Percentiles rank a stretch among this genome's conserved stretches.
Conservation (phyloP, 2,888 invertebrate genomes). For the Chrysolina americana region DNA sequence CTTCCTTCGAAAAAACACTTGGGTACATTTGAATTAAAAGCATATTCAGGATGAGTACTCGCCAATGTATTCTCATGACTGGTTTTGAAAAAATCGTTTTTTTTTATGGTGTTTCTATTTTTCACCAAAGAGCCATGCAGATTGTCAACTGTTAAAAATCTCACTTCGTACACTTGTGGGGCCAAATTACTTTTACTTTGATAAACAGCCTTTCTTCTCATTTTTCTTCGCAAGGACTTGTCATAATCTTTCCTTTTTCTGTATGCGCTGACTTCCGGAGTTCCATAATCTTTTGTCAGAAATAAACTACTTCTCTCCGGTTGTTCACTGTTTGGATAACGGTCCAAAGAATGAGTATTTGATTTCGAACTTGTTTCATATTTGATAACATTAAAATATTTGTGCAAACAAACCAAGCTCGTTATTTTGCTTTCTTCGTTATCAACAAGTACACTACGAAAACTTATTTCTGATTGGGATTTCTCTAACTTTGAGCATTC, state of each 20-base stretch:
- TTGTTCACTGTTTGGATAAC: slow-evolving; percentile 36
- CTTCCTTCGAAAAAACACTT: slow-evolving; percentile 3
- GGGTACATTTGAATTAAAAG: background rate
- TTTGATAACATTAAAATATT: slow-evolving; percentile 40
- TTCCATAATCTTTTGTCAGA: slow-evolving; percentile 55
- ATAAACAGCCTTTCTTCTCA: slow-evolving; percentile 47
- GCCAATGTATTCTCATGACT: background rate
- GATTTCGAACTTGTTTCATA: slow-evolving; percentile 41
- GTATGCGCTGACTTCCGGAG: slow-evolving; percentile 50
- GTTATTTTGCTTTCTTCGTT: slow-evolving; percentile 34
- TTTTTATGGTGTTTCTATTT: background rate
- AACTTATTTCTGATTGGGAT: slow-evolving; percentile 49
- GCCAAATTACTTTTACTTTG: slow-evolving; percentile 37
- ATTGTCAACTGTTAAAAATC: slow-evolving; percentile 52
- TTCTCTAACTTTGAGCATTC: slow-evolving; percentile 28
- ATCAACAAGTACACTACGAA: slow-evolving; percentile 24
- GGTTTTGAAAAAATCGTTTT: background rate
- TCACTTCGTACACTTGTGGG: slow-evolving; percentile 56
- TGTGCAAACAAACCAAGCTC: slow-evolving; percentile 43
- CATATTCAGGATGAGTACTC: background rate
- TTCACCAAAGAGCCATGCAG: slow-evolving; percentile 9
- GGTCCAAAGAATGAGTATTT: slow-evolving; percentile 46
- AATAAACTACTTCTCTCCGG: slow-evolving; percentile 48
- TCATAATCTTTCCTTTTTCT: slow-evolving; percentile 56
- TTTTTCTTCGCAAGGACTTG: slow-evolving; percentile 51